Evolutionary conservation across 2,888 invertebrate genomes (phyloP).

Genomic region (Callyntrura guangdongensis): DNA sequence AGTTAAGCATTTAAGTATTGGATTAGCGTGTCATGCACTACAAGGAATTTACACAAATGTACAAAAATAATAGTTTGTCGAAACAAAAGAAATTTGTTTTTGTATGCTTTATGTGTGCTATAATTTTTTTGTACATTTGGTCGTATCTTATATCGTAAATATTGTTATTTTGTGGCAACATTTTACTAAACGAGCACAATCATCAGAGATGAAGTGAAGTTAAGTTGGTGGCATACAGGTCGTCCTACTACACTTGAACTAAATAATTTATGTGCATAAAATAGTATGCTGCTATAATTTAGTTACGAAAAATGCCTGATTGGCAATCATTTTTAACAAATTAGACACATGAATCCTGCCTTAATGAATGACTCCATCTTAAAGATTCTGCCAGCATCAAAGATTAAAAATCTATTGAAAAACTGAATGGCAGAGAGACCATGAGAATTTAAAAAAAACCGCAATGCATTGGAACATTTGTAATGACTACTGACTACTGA

Average conservation of each 20-base stretch:
- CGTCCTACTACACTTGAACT: slow-evolving; percentile 73
- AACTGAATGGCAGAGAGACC: too few species aligned
- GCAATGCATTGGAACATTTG: neutral
- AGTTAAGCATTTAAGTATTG: neutral
- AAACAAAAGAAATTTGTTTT: neutral
- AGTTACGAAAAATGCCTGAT: slow-evolving; percentile 72
- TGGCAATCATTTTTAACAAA: slow-evolving; percentile 70
- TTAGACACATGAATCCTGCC: slow-evolving; percentile 40
- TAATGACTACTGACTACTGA: too few species aligned
- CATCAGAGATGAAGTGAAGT: neutral
- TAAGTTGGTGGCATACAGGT: slow-evolving; percentile 15
- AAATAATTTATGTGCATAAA: slow-evolving; percentile 77
- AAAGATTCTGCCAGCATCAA: too few species aligned
- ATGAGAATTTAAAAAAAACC: too few species aligned
- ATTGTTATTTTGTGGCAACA: slow-evolving; percentile 26
- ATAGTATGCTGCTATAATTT: slow-evolving; percentile 44
- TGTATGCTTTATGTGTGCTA: neutral
- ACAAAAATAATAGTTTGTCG: neutral
- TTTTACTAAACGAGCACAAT: slow-evolving; percentile 43
- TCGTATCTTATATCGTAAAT: neutral
- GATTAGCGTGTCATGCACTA: neutral
- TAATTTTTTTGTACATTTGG: neutral
- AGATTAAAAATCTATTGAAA: too few species aligned
- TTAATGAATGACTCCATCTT: slow-evolving; percentile 41
- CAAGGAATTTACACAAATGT: neutral